phyloP scores from a whole-genome alignment of 2,888 invertebrate genomes.

The Amorpha juglandis region DNA sequence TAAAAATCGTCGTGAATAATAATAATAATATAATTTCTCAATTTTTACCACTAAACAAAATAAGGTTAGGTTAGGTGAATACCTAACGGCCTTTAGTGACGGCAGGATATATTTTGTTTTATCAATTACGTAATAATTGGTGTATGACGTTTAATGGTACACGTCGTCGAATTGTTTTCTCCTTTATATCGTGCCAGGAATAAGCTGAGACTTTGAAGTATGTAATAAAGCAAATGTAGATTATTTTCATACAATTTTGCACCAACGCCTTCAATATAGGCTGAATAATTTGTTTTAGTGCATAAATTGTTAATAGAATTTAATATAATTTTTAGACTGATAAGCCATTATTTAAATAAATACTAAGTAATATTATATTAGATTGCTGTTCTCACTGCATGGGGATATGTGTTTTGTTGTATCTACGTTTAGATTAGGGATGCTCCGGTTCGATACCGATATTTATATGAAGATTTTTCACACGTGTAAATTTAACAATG shows the following conservation, averaged over 20 bases:
- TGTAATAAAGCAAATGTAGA: not conserved
- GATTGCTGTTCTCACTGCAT: slow-evolving; percentile 11
- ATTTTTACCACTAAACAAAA: too few species aligned
- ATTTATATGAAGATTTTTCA: too few species aligned
- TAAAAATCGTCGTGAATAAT: too few species aligned
- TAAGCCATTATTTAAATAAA: slow-evolving; percentile 41
- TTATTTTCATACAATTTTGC: slow-evolving; percentile 31
- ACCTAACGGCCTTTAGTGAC: too few species aligned
- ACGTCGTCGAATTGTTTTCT: not conserved
- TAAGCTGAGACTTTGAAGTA: not conserved
- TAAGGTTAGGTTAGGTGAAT: too few species aligned
- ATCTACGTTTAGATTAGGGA: not conserved
- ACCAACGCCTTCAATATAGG: slow-evolving; percentile 31
- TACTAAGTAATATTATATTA: slow-evolving; percentile 16
- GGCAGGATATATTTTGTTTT: too few species aligned
- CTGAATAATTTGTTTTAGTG: slow-evolving; percentile 35
- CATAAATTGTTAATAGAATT: slow-evolving; percentile 43
- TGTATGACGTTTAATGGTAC: not conserved
- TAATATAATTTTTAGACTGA: slow-evolving; percentile 42
- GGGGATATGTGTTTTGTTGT: slow-evolving; percentile 3
- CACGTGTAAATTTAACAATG: too few species aligned
- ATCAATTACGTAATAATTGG: slow-evolving; percentile 4
- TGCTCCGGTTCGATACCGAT: too few species aligned
- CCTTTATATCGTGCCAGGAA: not conserved
- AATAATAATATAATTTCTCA: too few species aligned